These are phyloP conservation scores for Eueremaeus valkanovi DNA, from an alignment of 2,888 invertebrate species.

Conservation along the genomic window DNA sequence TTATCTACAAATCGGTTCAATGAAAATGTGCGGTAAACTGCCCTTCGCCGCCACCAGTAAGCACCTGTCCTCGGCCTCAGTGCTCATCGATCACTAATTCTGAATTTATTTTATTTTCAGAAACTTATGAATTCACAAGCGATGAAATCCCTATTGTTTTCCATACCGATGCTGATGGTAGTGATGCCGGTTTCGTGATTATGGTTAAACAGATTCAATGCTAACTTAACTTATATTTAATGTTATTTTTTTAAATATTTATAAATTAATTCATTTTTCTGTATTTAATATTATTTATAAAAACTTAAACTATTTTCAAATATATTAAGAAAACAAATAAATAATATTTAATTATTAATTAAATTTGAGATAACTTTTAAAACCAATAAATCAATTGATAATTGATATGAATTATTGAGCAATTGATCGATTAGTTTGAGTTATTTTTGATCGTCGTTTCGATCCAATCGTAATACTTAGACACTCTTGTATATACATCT, in stretches of 20 bases:
- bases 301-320: no score
- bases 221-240: slow-evolving; percentile 14
- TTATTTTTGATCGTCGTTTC: no score
- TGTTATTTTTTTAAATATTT: not conserved
- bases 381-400: no score
- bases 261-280: no score
- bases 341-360: no score
- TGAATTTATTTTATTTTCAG: slow-evolving; percentile 37
- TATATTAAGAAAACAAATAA: no score
- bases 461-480: slow-evolving; percentile 46
- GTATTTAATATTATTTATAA: not conserved
- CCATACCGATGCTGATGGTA: slow-evolving; percentile 46
- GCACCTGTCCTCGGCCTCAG: not conserved
- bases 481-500: slow-evolving; percentile 46
- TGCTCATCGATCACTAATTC: not conserved
- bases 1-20: slow-evolving; percentile 46
- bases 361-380: no score
- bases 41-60: slow-evolving; percentile 46
- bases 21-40: slow-evolving; percentile 47
- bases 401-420: no score
- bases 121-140: slow-evolving; percentile 46
- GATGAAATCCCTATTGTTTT: slow-evolving; percentile 46
- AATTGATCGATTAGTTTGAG: no score
- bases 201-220: slow-evolving; percentile 46
- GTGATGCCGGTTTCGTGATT: slow-evolving; percentile 47